Evolutionary conservation across 2,888 invertebrate genomes (phyloP).

Genomic region (Heliconius erato): DNA sequence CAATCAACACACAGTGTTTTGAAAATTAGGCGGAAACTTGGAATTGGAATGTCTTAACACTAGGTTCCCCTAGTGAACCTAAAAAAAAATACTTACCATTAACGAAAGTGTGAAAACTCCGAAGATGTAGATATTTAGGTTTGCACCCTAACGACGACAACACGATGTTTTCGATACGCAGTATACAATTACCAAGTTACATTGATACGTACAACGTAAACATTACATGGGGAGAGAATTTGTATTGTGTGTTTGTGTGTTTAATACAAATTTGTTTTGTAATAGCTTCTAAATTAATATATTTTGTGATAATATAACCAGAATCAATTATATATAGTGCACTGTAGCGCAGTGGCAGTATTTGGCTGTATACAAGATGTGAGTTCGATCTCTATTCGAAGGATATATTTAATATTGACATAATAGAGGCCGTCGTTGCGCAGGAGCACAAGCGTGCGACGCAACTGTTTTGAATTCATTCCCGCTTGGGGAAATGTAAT

Average conservation of each 20-base stretch:
- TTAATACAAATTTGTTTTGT: background rate
- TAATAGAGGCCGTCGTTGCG: no score
- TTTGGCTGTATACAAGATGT: background rate
- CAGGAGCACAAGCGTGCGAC: no score
- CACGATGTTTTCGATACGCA: conserved; percentile 32
- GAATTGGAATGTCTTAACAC: background rate
- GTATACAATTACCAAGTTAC: conserved; percentile 34
- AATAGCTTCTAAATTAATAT: background rate
- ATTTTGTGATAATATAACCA: background rate
- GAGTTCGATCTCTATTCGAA: background rate
- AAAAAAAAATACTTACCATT: background rate
- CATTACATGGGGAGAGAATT: conserved; percentile 8
- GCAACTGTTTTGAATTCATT: no score
- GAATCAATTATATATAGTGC: background rate
- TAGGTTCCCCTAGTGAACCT: background rate
- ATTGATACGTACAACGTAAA: conserved; percentile 38
- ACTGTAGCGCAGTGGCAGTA: background rate
- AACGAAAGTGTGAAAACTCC: background rate
- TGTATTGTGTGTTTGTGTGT: conserved; percentile 10
- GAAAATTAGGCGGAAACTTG: background rate
- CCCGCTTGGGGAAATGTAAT: background rate
- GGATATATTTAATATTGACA: no score
- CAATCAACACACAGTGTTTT: no score
- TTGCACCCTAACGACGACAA: conserved; percentile 34
- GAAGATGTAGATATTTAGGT: conserved; percentile 13